Evolutionary conservation across 2,113 vertebrate species (phyloP), one percentile per base, ranked within the genome.

Genomic region (Ploceus nigricollis): DNA sequence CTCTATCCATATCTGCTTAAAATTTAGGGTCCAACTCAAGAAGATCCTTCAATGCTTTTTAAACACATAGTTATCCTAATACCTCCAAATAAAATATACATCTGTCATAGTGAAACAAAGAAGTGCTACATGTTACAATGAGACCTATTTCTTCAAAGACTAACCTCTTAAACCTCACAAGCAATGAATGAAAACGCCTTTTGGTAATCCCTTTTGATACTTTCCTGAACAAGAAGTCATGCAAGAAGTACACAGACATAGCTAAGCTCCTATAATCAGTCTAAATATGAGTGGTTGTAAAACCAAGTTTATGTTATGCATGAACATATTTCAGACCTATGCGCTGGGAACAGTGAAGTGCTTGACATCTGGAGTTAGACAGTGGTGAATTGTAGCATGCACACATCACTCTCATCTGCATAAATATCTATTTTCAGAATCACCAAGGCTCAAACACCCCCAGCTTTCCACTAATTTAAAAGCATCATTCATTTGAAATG

Each of bases 291-390:
- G 76, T 61, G 72, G 60, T 27, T 95, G 79, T 83, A 94, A 92
- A 96, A 79, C 40, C 31, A 82, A 75, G 88, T 87, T 96, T 92
- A 94, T 75, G 57, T 72, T 95, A 90, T 44, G 68, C 90, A 90
- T 78, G 84, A 94, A 87, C 88, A 66, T 93, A 97, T 91, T 96
- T 96, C 68, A 96, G 60, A 78, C 79, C 81, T 88, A 90, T 92
- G 90, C 82, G 82, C 96, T 93, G 83, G 76, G 71, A 95, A 95
- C 92, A 94, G 82, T 90, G 86, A 91, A 81, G 86, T 80, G 87
- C 72, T 94, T 97, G 75, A 95, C 94, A 97, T 97, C 94, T 96
- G 94, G 91, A 97, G 89, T 92, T 88, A 91, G 90, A 80, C 57
- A 92, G 76, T 60, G 60, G 87, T 89, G 87, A 95, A 96, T 68